Evolutionary conservation across 2,888 invertebrate species (phyloP), one percentile per base, ranked within the genome.

Genomic region (Carpatolechia fugitivella): DNA sequence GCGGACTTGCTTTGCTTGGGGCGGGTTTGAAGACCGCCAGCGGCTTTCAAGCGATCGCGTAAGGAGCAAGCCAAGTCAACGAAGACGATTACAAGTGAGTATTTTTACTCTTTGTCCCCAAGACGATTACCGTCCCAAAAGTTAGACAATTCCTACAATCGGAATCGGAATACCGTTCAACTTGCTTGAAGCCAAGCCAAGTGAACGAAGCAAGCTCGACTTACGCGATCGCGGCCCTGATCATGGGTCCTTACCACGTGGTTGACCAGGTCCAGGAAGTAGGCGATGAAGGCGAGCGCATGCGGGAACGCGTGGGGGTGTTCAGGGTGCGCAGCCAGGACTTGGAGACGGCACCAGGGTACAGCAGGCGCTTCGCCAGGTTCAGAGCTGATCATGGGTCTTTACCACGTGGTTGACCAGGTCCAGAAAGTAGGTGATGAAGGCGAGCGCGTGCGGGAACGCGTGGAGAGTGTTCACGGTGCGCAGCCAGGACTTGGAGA

Each of bases 311-410:
- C 90, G 69, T 92, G 92, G 65, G 81, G 0, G 91, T 90, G 76
- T 92, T 92, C 3, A 91, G 92, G 0, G 92, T 89, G 72, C 90
- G 90, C 64, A 92, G 74, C 92, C 92, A 92, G 0, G 92, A 91
- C 76, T 92, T 92, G 61, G 90, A 85, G 11, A 92, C 80, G 0
- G 78, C 58, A 6, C 91, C 92, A 0, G 92, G 92, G 78, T 92
- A 92, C 62, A 90, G 82, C 13, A 92, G 73, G 1, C 90, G 85
- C 60, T 91, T 91, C 3, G 85, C 78, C 51, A 90, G n/a, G n/a
- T n/a, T n/a, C n/a, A n/a, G n/a, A n/a, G n/a, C n/a, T n/a, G n/a
- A n/a, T n/a, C 8, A 8, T 33, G 10, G 33, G 31, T 50, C 82
- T 82, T 81, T 41, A 90, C 90, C 35, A 85, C 80, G 16, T 85